Evolutionary conservation across 2,888 invertebrate genomes (phyloP), one percentile per base, ranked within the genome.

Genomic region (Ophraella communa): DNA sequence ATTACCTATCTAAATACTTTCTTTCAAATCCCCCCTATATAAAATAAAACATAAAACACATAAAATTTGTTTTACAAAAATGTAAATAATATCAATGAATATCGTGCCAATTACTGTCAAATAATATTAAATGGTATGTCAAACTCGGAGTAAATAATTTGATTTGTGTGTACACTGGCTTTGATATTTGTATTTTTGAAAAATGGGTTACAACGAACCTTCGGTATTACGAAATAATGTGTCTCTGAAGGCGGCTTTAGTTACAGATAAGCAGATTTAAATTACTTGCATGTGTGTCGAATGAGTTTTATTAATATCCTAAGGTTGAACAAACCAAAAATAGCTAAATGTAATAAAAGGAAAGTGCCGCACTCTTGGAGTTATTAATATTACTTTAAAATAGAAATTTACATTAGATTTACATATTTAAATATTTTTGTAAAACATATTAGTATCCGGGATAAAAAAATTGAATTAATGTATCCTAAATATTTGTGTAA

Each of bases 71-170:
- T n/a, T n/a, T n/a, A n/a, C n/a, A n/a, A n/a, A n/a, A n/a, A n/a
- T 30, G 11, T 10, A 10, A 10, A 30, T 30, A 10, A n/a, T n/a
- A n/a, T n/a, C n/a, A n/a, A 10, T 30, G 24, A n/a, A 4, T 10
- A 17, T 18, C 17, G 3, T 17, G 42, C 14, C 27, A 55, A 55
- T 55, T 44, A 55, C 27, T 24, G 42, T 55, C 39, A 55, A 55
- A 55, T 27, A 44, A 55, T n/a, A 55, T 24, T 55, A 55, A 55
- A 39, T 42, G 42, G 14, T n/a, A n/a, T 54, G 54, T 54, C 35
- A 54, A 54, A 54, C 33, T 42, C 5, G 2, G 24, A 8, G 42
- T 55, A 42, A 55, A 42, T 55, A 55, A 54, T 39, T 53, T 21
- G n/a, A n/a, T n/a, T n/a, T n/a, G n/a, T n/a, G n/a, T n/a, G n/a